Conservation (phyloP, 2,113 vertebrate species). For the Corythaeola cristata region DNA sequence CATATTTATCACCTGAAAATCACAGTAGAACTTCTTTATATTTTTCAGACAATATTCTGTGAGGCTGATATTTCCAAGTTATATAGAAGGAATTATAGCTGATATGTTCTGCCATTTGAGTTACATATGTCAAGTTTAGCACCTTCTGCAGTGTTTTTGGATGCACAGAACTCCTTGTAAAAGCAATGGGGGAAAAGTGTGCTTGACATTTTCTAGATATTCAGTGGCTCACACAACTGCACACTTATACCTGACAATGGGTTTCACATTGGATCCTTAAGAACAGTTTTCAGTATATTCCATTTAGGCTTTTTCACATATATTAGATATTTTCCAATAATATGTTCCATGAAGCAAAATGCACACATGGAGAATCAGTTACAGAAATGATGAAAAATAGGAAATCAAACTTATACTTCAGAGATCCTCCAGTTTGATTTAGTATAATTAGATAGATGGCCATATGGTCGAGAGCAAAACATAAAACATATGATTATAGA, state of each 20-base stretch:
- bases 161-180: background rate
- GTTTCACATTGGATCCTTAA: background rate
- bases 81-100: background rate
- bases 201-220: background rate
- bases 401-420: background rate
- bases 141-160: background rate
- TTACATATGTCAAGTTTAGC: background rate
- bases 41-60: background rate
- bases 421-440: background rate
- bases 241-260: accelerated
- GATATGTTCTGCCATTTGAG: background rate
- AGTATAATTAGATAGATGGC: background rate
- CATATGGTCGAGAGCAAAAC: background rate
- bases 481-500: background rate
- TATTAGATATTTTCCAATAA: background rate
- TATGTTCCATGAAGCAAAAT: background rate
- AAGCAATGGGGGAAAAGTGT: background rate
- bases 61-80: background rate
- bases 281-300: background rate
- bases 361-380: background rate
- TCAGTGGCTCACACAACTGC: background rate
- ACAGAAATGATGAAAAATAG: background rate
- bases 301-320: background rate
- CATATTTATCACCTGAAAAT: background rate
- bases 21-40: background rate